Base-by-base conservation (phyloP, 2,888 invertebrate species). In the Philonicus albiceps region DNA sequence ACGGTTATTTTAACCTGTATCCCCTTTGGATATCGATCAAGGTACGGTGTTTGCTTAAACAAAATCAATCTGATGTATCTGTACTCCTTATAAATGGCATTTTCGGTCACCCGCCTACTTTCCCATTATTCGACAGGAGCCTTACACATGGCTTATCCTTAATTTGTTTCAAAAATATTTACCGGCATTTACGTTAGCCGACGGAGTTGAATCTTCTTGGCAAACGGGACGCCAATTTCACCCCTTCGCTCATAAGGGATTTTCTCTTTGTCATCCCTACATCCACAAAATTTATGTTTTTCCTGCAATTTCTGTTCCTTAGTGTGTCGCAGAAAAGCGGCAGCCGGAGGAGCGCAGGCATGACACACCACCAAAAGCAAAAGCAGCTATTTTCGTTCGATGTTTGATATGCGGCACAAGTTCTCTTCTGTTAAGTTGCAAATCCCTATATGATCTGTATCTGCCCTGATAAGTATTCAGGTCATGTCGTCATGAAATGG, bases 391-490 rank as follows among this genome's bases (percentile, higher is more conserved):
- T 83, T 75, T 86, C 81, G 85, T 75, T 83, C 64, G 86, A 87
- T 85, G 87, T 85, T 87, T 87, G 81, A 87, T 87, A 87, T 87
- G 87, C 87, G 86, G 78, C 87, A 84, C 86, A 84, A 87, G 87
- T 86, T 86, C 83, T 86, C 84, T 87, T 86, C 86, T 87, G 87
- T 86, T 86, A 87, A 87, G 87, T 87, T 87, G 87, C 87, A 87
- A 87, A 87, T 87, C 87, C 87, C 85, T 84, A 86, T 86, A 87
- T 87, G 87, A 87, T 87, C 86, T 85, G 86, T 86, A 84, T 86
- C 87, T 80, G 73, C 40, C 80, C 84, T 86, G 31, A 72, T 87
- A 87, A 86, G 84, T 81, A 87, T 87, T 87, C 87, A 80, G 80
- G 87, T 86, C 87, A 83, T 86, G 87, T 86, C 43, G 76, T 49